phyloP scores from a whole-genome alignment of 2,113 vertebrate species.

The Zosterops borbonicus region DNA sequence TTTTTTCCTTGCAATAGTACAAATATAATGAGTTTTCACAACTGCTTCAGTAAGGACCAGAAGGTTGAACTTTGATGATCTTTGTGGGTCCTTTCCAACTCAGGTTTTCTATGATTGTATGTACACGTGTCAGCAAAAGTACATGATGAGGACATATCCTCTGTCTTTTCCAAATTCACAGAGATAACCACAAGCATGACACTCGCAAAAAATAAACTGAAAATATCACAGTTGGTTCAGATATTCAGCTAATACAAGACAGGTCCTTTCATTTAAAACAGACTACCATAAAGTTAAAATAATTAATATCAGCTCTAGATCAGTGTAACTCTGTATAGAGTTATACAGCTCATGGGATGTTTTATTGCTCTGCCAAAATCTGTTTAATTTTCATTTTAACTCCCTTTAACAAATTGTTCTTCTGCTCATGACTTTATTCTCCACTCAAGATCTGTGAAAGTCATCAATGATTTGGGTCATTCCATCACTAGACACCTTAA shows the following conservation, averaged over 20 bases:
- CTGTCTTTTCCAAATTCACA: background rate
- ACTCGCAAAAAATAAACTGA: background rate
- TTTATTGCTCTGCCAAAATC: background rate
- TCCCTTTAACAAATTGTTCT: background rate
- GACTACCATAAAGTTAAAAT: background rate
- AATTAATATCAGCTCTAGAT: background rate
- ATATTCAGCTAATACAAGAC: background rate
- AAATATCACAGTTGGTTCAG: background rate
- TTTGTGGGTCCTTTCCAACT: background rate
- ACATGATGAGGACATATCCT: background rate
- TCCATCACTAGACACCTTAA: background rate
- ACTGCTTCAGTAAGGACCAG: background rate
- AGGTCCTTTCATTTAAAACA: background rate
- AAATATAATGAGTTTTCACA: background rate
- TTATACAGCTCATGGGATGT: background rate
- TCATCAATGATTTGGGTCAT: background rate
- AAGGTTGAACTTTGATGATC: fast-evolving
- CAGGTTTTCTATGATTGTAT: background rate
- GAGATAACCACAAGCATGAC: background rate
- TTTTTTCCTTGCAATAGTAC: background rate
- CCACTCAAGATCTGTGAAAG: background rate
- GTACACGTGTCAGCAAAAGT: background rate
- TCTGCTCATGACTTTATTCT: background rate
- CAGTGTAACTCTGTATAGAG: background rate
- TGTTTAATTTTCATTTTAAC: background rate